Base-by-base conservation (phyloP, 2,113 vertebrate species). In the Tetraodon nigroviridis region DNA sequence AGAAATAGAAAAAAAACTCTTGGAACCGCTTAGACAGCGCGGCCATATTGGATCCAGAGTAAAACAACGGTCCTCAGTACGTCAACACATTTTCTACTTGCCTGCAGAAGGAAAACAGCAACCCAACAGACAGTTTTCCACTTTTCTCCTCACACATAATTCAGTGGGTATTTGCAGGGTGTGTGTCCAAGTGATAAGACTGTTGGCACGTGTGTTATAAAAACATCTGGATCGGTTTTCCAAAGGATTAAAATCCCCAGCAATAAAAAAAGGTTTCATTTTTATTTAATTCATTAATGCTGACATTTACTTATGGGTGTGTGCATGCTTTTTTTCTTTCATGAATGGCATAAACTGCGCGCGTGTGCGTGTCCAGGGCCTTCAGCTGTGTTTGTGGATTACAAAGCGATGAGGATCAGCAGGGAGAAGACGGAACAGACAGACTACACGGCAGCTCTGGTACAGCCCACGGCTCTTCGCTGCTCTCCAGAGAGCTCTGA, bases 321-420 rank as follows among this genome's bases (percentile, higher is more conserved):
- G 40, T 13, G 24, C 24, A 27, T 27, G 24, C 24, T 27, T 27
- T 42, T 42, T 44, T 44, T n/a, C n/a, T 16, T 12, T 12, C 8
- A 12, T 44, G 42, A 44, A 44, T 44, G 15, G 42, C 13, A 14
- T 16, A 16, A 12, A 1, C 17, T 52, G 50, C 44, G 48, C 77
- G 67, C 78, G 50, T 44, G 42, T 14, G 42, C 14, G 2, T 44
- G 42, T 46, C n/a, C 44, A 46, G 44, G 15, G 44, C n/a, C 44
- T n/a, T 46, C 51, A 44, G 67, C 22, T 24, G 41, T 29, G 15
- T 54, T 37, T 37, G 55, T 78, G 59, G 75, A 82, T 84, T 73
- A 79, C 60, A 82, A 79, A 82, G 51, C 40, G 62, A 64, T 73
- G 58, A 67, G 62, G 50, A 75, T 57, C 67, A 75, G 56, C 67